Base-by-base conservation (phyloP, 2,888 invertebrate genomes). In the Blomia tropicalis region DNA sequence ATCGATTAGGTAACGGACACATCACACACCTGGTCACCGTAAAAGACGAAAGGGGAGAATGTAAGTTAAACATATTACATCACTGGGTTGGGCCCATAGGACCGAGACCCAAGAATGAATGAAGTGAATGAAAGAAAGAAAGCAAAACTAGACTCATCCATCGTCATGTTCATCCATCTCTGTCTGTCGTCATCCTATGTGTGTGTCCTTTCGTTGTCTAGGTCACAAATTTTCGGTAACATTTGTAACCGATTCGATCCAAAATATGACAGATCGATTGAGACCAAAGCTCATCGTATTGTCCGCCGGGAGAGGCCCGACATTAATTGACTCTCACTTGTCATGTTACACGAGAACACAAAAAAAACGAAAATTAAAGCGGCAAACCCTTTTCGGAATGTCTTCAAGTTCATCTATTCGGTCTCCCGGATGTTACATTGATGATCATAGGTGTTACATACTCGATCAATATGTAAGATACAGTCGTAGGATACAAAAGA, bases 61-160 rank as follows among this genome's bases (percentile, higher is more conserved):
- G n/a, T n/a, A n/a, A n/a, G n/a, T n/a, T n/a, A n/a, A n/a, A n/a
- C n/a, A n/a, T n/a, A n/a, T n/a, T n/a, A n/a, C n/a, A n/a, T n/a
- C n/a, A n/a, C n/a, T n/a, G n/a, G n/a, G n/a, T n/a, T n/a, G n/a
- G n/a, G n/a, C n/a, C n/a, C n/a, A n/a, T n/a, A n/a, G n/a, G n/a
- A n/a, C n/a, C n/a, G n/a, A n/a, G n/a, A n/a, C n/a, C n/a, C 22
- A 7, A 47, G 22, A 47, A 47, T 14, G n/a, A 19, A 47, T 7
- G 51, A 47, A 11, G 51, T 27, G 51, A 7, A 14, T 11, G 51
- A 47, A 7, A 27, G 7, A 14, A 27, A 7, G 7, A 47, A 27
- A n/a, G 51, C n/a, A 47, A n/a, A n/a, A n/a, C 51, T 47, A 11
- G 51, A n/a, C 51, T 47, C 23, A 47, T 47, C 51, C 51, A 47